Evolutionary conservation across 1,140 invertebrate species (phyloP).

Genomic region (Trinorchestia longiramus): DNA sequence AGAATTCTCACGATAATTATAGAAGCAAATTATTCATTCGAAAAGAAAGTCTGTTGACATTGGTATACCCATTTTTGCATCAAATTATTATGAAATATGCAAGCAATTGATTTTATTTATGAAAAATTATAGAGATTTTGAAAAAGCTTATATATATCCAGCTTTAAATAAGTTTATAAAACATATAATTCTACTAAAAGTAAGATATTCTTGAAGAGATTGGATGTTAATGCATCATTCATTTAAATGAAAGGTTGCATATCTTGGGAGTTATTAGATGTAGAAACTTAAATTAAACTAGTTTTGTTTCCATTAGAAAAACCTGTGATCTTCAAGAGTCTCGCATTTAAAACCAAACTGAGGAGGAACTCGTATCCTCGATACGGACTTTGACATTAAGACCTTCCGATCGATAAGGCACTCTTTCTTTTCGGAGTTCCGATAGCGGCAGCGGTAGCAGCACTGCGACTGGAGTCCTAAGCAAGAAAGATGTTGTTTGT

Average conservation of each 20-base stretch:
- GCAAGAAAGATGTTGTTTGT: slow-evolving; percentile 39
- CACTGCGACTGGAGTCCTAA: neutral
- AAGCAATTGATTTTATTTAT: too few relatives aligned
- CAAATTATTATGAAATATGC: too few relatives aligned
- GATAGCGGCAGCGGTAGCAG: neutral
- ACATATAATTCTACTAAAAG: too few relatives aligned
- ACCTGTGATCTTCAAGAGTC: neutral
- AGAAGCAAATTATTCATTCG: too few relatives aligned
- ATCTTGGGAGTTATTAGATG: neutral
- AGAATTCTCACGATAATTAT: too few relatives aligned
- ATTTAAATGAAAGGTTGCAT: neutral
- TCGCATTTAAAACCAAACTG: neutral
- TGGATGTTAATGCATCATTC: neutral
- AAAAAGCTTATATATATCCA: too few relatives aligned
- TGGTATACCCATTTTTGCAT: too few relatives aligned
- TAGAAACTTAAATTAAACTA: neutral
- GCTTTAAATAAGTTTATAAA: too few relatives aligned
- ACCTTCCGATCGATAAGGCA: neutral
- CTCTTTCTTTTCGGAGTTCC: slow-evolving; percentile 14
- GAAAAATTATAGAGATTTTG: too few relatives aligned
- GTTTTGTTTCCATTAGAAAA: neutral
- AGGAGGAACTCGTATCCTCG: slow-evolving; percentile 24
- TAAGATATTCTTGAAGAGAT: neutral
- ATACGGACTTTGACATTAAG: slow-evolving; percentile 42
- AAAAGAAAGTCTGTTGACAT: too few relatives aligned